A percentile compares a stretch with the other conserved stretches of the same genome.
Evolutionary conservation across 2,113 vertebrate genomes (phyloP).

Genomic region (Macquaria ambigua): DNA sequence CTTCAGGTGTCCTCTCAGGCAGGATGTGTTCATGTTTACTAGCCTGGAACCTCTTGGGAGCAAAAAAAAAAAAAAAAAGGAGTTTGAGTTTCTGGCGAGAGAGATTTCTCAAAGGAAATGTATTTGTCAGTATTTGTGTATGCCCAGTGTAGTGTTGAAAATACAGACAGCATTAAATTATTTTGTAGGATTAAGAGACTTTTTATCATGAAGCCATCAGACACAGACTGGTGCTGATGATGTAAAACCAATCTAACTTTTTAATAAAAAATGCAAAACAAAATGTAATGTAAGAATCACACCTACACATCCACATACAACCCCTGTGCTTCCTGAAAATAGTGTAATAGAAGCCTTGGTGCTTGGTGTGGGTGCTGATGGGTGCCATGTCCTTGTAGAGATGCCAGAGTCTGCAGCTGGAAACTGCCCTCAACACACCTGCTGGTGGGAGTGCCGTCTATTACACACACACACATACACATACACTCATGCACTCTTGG

Average conservation of each 20-base stretch:
- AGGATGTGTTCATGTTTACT: constrained; percentile 15
- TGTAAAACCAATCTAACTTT: constrained; percentile 10
- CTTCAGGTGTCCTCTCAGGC: constrained; percentile 11
- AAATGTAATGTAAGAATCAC: background rate
- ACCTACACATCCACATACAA: background rate
- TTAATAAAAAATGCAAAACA: background rate
- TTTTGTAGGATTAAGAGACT: background rate
- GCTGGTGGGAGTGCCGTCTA: constrained; percentile 68
- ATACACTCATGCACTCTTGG: background rate
- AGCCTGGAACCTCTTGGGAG: background rate
- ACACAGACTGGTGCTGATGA: background rate
- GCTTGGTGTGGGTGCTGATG: constrained; percentile 38
- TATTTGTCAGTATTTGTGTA: constrained; percentile 15
- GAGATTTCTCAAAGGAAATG: constrained; percentile 1
- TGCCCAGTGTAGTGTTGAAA: background rate
- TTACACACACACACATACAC: constrained; percentile 12
- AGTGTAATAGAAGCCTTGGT: background rate
- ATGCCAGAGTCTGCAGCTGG: constrained; percentile 64
- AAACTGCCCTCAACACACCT: constrained; percentile 73
- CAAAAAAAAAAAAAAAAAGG: constrained; percentile 10
- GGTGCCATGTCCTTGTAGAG: constrained; percentile 59
- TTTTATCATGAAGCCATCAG: background rate
- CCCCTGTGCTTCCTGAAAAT: background rate
- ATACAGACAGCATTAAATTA: background rate
- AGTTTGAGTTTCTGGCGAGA: background rate